A percentile compares a stretch with the other conserved stretches of the same genome.
Evolutionary conservation across 53 echinoderm and acorn worm genomes (phyloP).

Genomic region (Patiria pectinifera): DNA sequence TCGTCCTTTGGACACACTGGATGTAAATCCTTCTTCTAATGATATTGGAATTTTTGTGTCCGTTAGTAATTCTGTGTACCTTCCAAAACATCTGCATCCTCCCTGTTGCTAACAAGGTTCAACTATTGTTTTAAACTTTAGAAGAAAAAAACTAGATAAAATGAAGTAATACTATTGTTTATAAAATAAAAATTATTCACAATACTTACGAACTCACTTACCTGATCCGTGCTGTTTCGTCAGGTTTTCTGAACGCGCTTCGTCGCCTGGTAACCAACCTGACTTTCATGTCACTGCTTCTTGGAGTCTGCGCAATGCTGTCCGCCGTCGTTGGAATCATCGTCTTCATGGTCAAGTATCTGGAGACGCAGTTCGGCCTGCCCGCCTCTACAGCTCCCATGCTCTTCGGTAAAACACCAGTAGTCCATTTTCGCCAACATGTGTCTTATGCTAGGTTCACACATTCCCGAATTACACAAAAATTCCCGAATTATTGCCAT

Average conservation of each 20-base stretch:
- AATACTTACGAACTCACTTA: neutral
- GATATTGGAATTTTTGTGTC: no score
- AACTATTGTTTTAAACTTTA: no score
- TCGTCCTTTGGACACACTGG: no score
- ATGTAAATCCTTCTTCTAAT: no score
- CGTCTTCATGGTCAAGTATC: conserved; percentile 70
- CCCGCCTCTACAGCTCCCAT: conserved; percentile 43
- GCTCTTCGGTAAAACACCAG: conserved; percentile 35
- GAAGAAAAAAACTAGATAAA: no score
- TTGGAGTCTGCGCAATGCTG: conserved; percentile 66
- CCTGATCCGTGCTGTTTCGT: neutral
- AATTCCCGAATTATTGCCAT: no score
- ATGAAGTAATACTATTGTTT: no score
- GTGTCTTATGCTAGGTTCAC: neutral
- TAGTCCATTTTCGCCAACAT: no score
- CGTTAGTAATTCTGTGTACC: no score
- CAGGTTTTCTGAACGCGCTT: conserved; percentile 71
- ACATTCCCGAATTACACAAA: no score
- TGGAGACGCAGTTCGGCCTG: conserved; percentile 76
- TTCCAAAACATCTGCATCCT: no score
- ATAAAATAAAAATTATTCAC: neutral
- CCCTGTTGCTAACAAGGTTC: no score
- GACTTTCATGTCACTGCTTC: conserved; percentile 62
- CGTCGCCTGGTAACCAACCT: conserved; percentile 69
- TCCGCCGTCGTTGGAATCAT: conserved; percentile 41